Evolutionary conservation across 2,797 vertebrate genomes (phyloP), one percentile per base, ranked within the genome.

Genomic region (Cuniculus paca): DNA sequence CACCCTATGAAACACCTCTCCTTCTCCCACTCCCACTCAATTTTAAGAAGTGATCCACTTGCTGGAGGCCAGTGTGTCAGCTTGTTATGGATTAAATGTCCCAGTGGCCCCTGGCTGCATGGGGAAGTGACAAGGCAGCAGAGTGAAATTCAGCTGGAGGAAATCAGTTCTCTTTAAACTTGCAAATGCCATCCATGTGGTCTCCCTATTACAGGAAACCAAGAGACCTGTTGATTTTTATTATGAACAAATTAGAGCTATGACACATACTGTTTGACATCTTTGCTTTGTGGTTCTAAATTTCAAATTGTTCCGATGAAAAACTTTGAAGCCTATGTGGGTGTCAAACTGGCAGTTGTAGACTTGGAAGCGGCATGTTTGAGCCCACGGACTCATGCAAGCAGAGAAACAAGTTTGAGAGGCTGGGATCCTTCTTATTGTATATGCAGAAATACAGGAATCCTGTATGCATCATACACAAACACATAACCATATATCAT

Each of bases 301-400:
- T 90, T 94, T 90, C 14, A 60, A 39, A 88, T 79, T 45, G 63
- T 86, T 91, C 39, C 12, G 78, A 10, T 5, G 34, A 96, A 93
- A 85, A 72, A 26, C 28, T 34, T 50, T 52, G 19, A 88, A 86
- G 58, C 22, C 77, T 26, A 60, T 58, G 14, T 31, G 58, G 20
- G 19, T 89, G 36, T 92, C 52, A 81, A 48, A 70, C 31, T 48
- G 34, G 14, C 22, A 13, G 10, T 10, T 22, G 12, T 26, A 42
- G 63, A 54, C 22, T 68, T 36, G 10, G 68, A 84, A 83, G 10
- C 63, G 50, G 28, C 42, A 39, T 20, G 10, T n/a, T 72, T 42
- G 54, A 75, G 28, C 19, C 24, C 68, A 61, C 12, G 0, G 28
- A 70, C 31, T 78, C 45, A 34, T 52, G 34, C 22, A 83, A 50